A percentile compares a stretch with the other conserved stretches of the same genome.
These are phyloP conservation scores for Catocala sponsa DNA, from an alignment of 2,888 invertebrate genomes.

Conservation along the genomic window DNA sequence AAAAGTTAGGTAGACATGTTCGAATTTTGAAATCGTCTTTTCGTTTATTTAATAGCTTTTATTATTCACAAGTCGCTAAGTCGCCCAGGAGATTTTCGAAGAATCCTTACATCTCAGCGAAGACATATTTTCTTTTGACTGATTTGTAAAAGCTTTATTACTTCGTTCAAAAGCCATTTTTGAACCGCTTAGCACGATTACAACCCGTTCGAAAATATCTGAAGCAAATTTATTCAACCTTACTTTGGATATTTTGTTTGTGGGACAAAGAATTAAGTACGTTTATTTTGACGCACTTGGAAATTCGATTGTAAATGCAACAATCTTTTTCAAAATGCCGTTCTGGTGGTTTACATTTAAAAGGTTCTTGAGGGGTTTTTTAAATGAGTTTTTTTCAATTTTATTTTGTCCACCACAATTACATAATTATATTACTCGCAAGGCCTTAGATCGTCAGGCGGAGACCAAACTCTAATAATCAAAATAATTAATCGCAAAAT, in stretches of 20 bases:
- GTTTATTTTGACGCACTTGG: constrained; percentile 37
- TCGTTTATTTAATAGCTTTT: constrained; percentile 28
- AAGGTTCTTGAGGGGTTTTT: constrained; percentile 17
- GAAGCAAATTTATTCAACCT: constrained; percentile 62
- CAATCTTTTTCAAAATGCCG: constrained; percentile 23
- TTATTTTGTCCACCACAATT: too few relatives aligned
- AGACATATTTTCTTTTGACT: constrained; percentile 54
- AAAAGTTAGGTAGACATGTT: too few relatives aligned
- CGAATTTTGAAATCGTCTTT: constrained; percentile 24
- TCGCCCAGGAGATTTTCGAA: constrained; percentile 28
- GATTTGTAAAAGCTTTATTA: constrained; percentile 60
- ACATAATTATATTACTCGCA: too few relatives aligned
- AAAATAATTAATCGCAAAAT: too few relatives aligned
- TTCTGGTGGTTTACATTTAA: constrained; percentile 30
- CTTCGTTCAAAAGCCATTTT: constrained; percentile 57
- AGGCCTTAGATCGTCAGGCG: too few relatives aligned
- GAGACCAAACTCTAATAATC: too few relatives aligned
- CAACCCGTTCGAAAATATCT: constrained; percentile 60
- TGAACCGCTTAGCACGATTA: constrained; percentile 54
- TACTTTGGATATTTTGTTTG: constrained; percentile 57
- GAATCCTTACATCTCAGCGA: constrained; percentile 31
- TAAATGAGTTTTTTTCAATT: too few relatives aligned
- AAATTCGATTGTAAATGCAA: constrained; percentile 22
- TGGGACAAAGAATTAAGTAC: constrained; percentile 43
- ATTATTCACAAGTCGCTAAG: constrained; percentile 28